phyloP scores from a whole-genome alignment of 2,888 invertebrate species.

The Chymomyza caudatula region DNA sequence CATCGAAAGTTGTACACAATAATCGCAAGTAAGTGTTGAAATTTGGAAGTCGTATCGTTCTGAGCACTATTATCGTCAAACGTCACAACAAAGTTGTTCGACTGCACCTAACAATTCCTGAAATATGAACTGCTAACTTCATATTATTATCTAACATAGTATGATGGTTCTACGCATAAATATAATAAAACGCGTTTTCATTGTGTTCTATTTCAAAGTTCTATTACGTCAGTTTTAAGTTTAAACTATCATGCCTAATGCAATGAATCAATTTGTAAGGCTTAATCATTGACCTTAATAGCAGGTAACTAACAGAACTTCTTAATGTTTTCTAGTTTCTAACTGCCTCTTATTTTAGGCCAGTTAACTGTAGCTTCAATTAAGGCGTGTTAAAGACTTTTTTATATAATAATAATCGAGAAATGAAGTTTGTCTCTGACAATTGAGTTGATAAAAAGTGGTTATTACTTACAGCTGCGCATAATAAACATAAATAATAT shows the following conservation, averaged over 20 bases:
- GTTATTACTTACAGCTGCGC: background rate
- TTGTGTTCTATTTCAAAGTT: background rate
- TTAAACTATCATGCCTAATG: background rate
- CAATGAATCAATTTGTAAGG: constrained; percentile 30
- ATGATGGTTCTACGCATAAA: too few relatives aligned
- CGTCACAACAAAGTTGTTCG: too few relatives aligned
- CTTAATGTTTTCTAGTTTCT: constrained; percentile 3
- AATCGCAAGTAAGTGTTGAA: too few relatives aligned
- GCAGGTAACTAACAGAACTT: background rate
- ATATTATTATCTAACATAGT: too few relatives aligned
- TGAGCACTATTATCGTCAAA: too few relatives aligned
- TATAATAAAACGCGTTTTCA: too few relatives aligned
- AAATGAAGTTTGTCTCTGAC: background rate
- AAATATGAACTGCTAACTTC: too few relatives aligned
- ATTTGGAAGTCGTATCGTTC: too few relatives aligned
- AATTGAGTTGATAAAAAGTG: background rate
- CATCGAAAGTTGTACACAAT: too few relatives aligned
- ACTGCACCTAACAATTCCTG: too few relatives aligned
- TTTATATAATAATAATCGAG: constrained; percentile 46
- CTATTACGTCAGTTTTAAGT: background rate
- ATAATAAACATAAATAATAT: background rate
- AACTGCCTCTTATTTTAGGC: background rate
- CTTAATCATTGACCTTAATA: constrained; percentile 73
- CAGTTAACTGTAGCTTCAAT: constrained; percentile 32
- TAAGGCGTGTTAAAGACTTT: constrained; percentile 37